Conservation (phyloP, 2,888 invertebrate genomes). For the Neuroscelio doddi region DNA sequence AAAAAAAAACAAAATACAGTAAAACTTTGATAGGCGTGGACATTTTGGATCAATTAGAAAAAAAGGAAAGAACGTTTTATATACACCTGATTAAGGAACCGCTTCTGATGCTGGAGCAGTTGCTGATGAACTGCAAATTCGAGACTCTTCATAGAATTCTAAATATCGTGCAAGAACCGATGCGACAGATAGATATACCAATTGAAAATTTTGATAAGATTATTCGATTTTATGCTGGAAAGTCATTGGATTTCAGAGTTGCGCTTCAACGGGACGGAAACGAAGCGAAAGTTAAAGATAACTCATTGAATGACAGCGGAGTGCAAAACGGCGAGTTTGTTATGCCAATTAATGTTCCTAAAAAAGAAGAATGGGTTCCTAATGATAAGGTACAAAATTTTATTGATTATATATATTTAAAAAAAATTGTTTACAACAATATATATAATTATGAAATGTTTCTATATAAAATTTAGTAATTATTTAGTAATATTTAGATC, state of each 20-base stretch:
- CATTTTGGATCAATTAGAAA: constrained; percentile 78
- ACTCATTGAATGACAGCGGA: constrained; percentile 37
- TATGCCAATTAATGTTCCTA: constrained; percentile 85
- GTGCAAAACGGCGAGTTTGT: constrained; percentile 76
- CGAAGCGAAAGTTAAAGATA: constrained; percentile 62
- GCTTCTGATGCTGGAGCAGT: constrained; percentile 85
- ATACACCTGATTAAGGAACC: constrained; percentile 81
- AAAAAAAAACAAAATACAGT: constrained; percentile 74
- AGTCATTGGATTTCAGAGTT: constrained; percentile 82
- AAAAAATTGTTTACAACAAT: no score
- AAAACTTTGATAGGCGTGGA: constrained; percentile 80
- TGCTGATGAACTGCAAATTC: constrained; percentile 89
- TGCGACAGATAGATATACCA: constrained; percentile 71
- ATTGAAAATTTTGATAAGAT: constrained; percentile 80
- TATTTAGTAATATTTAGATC: no score
- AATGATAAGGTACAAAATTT: constrained; percentile 77
- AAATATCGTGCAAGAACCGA: constrained; percentile 74
- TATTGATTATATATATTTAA: no score
- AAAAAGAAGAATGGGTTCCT: constrained; percentile 85
- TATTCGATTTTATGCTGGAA: constrained; percentile 83
- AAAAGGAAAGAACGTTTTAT: constrained; percentile 75
- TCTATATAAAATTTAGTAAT: no score
- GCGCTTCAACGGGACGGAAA: constrained; percentile 69
- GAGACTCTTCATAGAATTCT: constrained; percentile 79
- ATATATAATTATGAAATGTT: constrained; percentile 14